Conservation (phyloP, 2,797 vertebrate genomes). For the Typhlichthys subterraneus region DNA sequence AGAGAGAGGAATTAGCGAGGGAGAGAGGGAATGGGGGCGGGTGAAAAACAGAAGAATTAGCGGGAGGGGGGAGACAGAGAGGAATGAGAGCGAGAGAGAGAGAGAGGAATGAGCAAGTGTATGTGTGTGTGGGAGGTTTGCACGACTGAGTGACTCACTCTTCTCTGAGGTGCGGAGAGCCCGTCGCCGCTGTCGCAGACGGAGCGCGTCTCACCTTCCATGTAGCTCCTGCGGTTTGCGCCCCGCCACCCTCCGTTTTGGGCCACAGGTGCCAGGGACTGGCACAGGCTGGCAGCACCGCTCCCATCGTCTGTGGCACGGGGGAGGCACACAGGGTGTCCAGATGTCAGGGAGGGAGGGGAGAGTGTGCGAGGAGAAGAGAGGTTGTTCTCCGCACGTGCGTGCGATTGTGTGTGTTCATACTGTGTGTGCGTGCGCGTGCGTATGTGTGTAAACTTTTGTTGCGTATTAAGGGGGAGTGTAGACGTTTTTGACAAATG, state of each 20-base stretch:
- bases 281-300: conserved; percentile 47
- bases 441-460: conserved; percentile 1
- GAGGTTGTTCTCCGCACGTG: neutral
- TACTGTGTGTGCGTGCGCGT: neutral
- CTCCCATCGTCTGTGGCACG: conserved; percentile 43
- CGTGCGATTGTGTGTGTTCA: conserved; percentile 5
- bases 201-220: conserved; percentile 75
- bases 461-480: conserved; percentile 13
- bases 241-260: conserved; percentile 64
- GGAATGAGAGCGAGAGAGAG: too few relatives aligned
- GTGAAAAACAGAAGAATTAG: too few relatives aligned
- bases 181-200: conserved; percentile 59
- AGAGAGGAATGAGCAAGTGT: neutral
- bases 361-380: neutral
- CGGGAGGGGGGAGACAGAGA: too few relatives aligned
- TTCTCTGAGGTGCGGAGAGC: conserved; percentile 60
- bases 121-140: neutral
- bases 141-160: conserved; percentile 50
- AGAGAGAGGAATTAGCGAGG: too few relatives aligned
- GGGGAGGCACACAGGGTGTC: conserved; percentile 18
- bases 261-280: conserved; percentile 27
- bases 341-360: neutral
- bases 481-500: conserved; percentile 37
- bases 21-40: too few relatives aligned
- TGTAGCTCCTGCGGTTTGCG: conserved; percentile 75